Conservation (phyloP, 2,888 invertebrate genomes). For the Agrilus mali region DNA sequence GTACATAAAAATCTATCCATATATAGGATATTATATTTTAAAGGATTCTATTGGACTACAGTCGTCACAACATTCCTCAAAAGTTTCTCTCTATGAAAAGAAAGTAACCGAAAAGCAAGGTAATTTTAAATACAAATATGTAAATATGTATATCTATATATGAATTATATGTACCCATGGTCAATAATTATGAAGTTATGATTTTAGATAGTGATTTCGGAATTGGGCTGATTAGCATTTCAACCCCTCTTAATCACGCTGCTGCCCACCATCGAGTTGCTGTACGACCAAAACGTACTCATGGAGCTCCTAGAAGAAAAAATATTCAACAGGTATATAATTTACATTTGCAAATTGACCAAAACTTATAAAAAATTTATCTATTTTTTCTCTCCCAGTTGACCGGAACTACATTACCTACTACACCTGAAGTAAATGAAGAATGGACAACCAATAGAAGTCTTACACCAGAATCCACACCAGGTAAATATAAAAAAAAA, state of each 20-base stretch:
- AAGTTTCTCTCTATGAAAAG: slow-evolving; percentile 33
- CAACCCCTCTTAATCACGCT: slow-evolving; percentile 60
- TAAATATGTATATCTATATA: no score
- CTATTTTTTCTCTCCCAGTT: slow-evolving; percentile 6
- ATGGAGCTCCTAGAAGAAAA: slow-evolving; percentile 58
- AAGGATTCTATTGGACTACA: slow-evolving; percentile 35
- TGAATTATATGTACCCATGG: no score
- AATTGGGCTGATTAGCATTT: slow-evolving; percentile 36
- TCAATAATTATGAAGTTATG: neutral
- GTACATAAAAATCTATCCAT: no score
- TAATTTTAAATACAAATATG: slow-evolving; percentile 12
- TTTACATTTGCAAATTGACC: neutral
- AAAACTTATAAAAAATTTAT: slow-evolving; percentile 4
- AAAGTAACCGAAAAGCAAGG: slow-evolving; percentile 20
- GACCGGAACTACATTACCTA: slow-evolving; percentile 43
- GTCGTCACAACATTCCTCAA: slow-evolving; percentile 32
- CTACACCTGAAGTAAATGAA: slow-evolving; percentile 68
- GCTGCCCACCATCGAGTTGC: slow-evolving; percentile 74
- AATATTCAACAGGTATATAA: slow-evolving; percentile 38
- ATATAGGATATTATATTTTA: slow-evolving; percentile 10
- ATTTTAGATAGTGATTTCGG: slow-evolving; percentile 29
- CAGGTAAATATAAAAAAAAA: slow-evolving; percentile 20
- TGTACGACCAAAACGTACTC: slow-evolving; percentile 60
- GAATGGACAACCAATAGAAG: slow-evolving; percentile 45
- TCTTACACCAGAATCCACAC: slow-evolving; percentile 42